These are phyloP conservation scores for Formica exsecta DNA, from an alignment of 1,140 invertebrate species.

Conservation along the genomic window DNA sequence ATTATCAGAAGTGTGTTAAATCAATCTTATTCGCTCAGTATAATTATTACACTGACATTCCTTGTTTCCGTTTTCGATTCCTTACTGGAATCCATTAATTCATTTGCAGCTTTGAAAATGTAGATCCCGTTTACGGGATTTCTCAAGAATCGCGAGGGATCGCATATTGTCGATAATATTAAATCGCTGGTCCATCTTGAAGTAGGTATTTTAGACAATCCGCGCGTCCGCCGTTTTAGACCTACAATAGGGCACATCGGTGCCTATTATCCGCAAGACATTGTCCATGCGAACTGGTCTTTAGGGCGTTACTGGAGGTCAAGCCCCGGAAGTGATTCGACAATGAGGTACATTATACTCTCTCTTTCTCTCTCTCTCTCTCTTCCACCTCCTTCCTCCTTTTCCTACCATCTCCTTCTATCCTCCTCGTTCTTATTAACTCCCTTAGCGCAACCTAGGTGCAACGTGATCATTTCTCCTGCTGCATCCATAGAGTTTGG, in stretches of 20 bases:
- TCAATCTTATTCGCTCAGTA: background rate
- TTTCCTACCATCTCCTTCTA: constrained; percentile 8
- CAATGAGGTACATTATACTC: constrained; percentile 81
- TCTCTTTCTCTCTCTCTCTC: constrained; percentile 1
- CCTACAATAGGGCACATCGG: constrained; percentile 63
- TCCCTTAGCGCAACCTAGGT: constrained; percentile 33
- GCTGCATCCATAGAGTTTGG: constrained; percentile 24
- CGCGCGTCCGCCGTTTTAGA: constrained; percentile 48
- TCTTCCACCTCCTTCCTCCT: constrained; percentile 46
- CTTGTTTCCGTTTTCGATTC: background rate
- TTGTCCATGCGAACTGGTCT: constrained; percentile 77
- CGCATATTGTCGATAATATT: constrained; percentile 69
- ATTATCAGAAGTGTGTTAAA: background rate
- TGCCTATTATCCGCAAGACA: constrained; percentile 78
- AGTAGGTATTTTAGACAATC: constrained; percentile 68
- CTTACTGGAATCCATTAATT: constrained; percentile 12
- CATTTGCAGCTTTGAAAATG: constrained; percentile 29
- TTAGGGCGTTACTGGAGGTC: constrained; percentile 78
- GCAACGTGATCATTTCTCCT: constrained; percentile 54
- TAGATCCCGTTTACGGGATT: constrained; percentile 20
- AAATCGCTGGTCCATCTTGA: constrained; percentile 63
- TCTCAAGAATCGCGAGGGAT: constrained; percentile 26
- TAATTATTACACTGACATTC: background rate
- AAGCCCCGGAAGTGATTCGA: constrained; percentile 84
- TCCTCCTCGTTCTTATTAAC: constrained; percentile 66